Evolutionary conservation across 2,888 invertebrate genomes (phyloP), one percentile per base, ranked within the genome.

Genomic region (Drosophila kuntzei): DNA sequence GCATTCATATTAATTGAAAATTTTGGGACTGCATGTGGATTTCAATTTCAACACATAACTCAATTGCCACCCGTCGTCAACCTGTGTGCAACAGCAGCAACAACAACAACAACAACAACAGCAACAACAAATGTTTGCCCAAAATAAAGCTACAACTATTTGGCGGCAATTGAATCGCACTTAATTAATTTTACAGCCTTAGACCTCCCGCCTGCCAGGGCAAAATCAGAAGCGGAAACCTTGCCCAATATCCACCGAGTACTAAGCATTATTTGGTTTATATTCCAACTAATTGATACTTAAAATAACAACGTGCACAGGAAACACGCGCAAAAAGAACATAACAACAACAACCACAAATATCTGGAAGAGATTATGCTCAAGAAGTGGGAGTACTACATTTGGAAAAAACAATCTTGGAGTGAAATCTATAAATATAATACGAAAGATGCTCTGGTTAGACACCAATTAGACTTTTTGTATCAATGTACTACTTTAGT

Each of bases 181-280:
- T 87, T 66, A 79, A 85, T 85, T 85, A 78, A 83, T 75, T 87
- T 80, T 69, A 79, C 43, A 43, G 49, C 63, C 60, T 14, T 54
- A 41, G 49, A 61, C 59, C 51, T 46, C 78, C 63, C 50, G 67
- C 60, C 49, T 29, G 55, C 6, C 20, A 6, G 32, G 3, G 20
- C 9, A 9, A 11, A 32, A n/a, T 18, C 12, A 16, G 34, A 16
- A 50, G 43, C 53, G 47, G 39, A 71, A 77, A 62, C 58, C 62
- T 62, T 65, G 64, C 80, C 67, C 76, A 83, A 79, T 76, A 62
- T 67, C 37, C 51, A 44, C 16, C 43, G 8, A 16, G 14, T 51
- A 68, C 37, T 53, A 50, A 14, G 16, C 9, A 34, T 44, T 32
- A 54, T 46, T 46, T 43, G 18, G 18, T 36, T 46, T 75, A 63